Percentiles rank a stretch among this genome's conserved stretches.
These are phyloP conservation scores for Calameuta filiformis DNA, from an alignment of 2,888 invertebrate genomes.

Conservation along the genomic window DNA sequence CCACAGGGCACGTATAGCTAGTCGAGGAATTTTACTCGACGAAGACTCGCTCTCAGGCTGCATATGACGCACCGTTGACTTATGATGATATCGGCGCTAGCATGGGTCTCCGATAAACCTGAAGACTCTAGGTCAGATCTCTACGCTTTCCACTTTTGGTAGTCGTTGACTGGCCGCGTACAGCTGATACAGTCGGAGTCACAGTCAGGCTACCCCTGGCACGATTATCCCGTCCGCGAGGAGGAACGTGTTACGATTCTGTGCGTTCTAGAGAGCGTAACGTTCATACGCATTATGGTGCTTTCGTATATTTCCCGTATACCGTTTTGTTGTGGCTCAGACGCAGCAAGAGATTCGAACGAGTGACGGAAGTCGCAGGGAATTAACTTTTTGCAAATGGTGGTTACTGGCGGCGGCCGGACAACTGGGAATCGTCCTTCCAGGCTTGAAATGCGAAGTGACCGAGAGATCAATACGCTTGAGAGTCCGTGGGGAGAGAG, in stretches of 20 bases:
- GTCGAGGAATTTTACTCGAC: constrained; percentile 62
- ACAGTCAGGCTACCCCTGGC: background rate
- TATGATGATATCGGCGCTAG: constrained; percentile 44
- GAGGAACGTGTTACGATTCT: background rate
- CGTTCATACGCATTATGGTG: background rate
- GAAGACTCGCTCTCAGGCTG: constrained; percentile 59
- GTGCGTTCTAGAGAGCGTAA: background rate
- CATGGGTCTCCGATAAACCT: constrained; percentile 49
- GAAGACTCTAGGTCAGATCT: constrained; percentile 59
- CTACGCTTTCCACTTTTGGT: constrained; percentile 20
- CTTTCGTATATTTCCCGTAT: background rate
- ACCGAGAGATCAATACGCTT: constrained; percentile 60
- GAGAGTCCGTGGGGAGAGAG: constrained; percentile 33
- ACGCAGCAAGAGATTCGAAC: background rate
- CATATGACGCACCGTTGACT: constrained; percentile 17
- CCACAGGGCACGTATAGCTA: constrained; percentile 18
- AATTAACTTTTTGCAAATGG: background rate
- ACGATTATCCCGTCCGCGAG: background rate
- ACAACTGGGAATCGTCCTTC: constrained; percentile 44
- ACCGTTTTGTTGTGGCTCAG: background rate
- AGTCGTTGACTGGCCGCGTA: background rate
- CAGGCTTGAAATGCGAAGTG: constrained; percentile 55
- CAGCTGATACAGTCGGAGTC: background rate
- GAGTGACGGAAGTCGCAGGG: background rate
- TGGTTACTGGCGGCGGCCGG: background rate